Base-by-base conservation (phyloP, 1,140 invertebrate species). In the Drosophila sproati region DNA sequence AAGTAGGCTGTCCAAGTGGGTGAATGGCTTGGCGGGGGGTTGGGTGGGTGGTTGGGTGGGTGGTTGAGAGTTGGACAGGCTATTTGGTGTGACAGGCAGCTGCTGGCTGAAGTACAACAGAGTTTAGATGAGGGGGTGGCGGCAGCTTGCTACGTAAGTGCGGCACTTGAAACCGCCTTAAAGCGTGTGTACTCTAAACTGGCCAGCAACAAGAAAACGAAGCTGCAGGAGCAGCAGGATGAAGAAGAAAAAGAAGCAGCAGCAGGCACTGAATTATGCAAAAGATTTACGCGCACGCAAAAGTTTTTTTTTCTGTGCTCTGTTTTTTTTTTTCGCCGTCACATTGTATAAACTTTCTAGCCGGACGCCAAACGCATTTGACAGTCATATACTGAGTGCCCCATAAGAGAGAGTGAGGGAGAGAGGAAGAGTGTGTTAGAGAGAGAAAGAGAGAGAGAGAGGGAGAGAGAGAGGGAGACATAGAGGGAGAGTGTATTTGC, bases 221-320 rank as follows among this genome's bases (percentile, higher is more conserved):
- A 81, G 72, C 57, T 48, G 56, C 69, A 71, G 59, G 31, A 59
- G 55, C 10, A n/a, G 28, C 20, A 29, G 8, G 35, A 28, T 5
- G 10, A 45, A 10, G 28, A 8, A 50, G 61, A 10, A 43, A 37
- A 8, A 51, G 61, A 37, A 50, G 54, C 8, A 59, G 54, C 70
- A 61, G 56, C 51, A 71, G 76, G 70, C 88, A 91, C 83, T 91
- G 88, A 91, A 91, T 91, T 91, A 91, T 91, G 89, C 89, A 91
- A 89, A 91, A 91, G 83, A 88, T 82, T 91, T 89, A 88, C 89
- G 78, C 86, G 85, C 73, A 71, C 54, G 48, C n/a, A 47, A 51
- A 55, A 76, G 59, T 12, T 64, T 71, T 71, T 59, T 48, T 29
- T 5, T 32, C 10, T 3, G 20, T 20, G 48, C 48, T 61, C 45